Percentiles rank a stretch among this genome's conserved stretches.
Evolutionary conservation across 2,113 vertebrate species (phyloP).

Genomic region (Seriola dumerili): DNA sequence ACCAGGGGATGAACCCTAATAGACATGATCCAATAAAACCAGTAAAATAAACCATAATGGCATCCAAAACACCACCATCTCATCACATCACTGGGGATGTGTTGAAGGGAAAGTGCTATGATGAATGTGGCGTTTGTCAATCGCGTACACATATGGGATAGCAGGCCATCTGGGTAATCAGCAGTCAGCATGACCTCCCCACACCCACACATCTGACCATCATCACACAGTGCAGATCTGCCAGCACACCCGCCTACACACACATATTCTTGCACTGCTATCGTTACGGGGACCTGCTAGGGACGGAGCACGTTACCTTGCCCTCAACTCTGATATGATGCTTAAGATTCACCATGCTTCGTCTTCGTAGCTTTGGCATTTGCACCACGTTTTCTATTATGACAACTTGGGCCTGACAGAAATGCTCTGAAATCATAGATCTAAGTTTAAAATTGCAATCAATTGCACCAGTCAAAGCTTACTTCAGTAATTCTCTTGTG

Average conservation of each 20-base stretch:
- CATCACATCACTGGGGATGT: constrained; percentile 5
- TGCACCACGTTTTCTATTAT: background rate
- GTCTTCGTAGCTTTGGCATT: background rate
- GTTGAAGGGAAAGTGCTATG: constrained; percentile 28
- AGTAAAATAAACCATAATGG: constrained; percentile 27
- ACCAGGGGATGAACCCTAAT: background rate
- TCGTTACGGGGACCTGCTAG: constrained; percentile 33
- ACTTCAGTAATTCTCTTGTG: background rate
- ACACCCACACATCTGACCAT: constrained; percentile 66
- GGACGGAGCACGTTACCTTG: constrained; percentile 15
- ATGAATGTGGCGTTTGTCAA: constrained; percentile 61
- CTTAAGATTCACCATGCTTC: background rate
- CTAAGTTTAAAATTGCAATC: background rate
- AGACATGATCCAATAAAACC: constrained; percentile 18
- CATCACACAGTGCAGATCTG: constrained; percentile 33
- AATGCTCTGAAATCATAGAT: background rate
- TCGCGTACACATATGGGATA: constrained; percentile 46
- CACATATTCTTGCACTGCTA: constrained; percentile 7
- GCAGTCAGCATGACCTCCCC: constrained; percentile 67
- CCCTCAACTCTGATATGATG: constrained; percentile 10
- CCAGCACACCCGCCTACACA: constrained; percentile 42
- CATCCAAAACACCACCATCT: constrained; percentile 19
- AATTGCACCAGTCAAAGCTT: background rate
- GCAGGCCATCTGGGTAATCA: constrained; percentile 72
- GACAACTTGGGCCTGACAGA: background rate